A percentile compares a stretch with the other conserved stretches of the same genome.
Evolutionary conservation across 2,113 vertebrate genomes (phyloP).

Genomic region (Chionodraco myersi): DNA sequence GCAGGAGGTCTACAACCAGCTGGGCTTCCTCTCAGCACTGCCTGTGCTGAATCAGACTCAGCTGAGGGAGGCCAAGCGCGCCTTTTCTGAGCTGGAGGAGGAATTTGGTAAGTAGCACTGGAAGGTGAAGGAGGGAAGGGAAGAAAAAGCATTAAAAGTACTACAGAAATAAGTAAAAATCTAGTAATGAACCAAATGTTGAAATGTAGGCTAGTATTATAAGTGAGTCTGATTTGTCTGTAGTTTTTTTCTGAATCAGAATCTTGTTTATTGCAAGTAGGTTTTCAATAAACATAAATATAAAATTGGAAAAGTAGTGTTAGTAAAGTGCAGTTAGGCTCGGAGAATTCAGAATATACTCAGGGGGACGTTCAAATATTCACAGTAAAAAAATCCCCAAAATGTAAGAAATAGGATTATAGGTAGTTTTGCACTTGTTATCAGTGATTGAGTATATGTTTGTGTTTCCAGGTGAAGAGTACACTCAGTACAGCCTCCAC

Average conservation of each 20-base stretch:
- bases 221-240: background rate
- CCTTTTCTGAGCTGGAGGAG: constrained; percentile 80
- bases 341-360: no score
- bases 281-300: no score
- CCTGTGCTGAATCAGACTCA: constrained; percentile 74
- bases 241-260: background rate
- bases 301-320: no score
- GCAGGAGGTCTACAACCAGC: constrained; percentile 65
- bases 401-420: background rate
- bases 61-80: constrained; percentile 73
- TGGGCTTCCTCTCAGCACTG: constrained; percentile 79
- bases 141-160: background rate
- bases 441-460: background rate
- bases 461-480: constrained; percentile 74
- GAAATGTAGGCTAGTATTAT: no score
- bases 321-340: no score
- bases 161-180: background rate
- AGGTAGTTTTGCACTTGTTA: background rate
- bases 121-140: background rate
- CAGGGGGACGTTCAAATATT: no score
- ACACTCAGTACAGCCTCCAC: constrained; percentile 86
- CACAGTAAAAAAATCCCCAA: no score
- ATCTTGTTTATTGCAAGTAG: background rate
- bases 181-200: no score
- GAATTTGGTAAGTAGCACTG: constrained; percentile 80